Percentiles rank a stretch among this genome's conserved stretches.
Evolutionary conservation across 1,140 invertebrate genomes (phyloP).

Genomic region (Drepana arcuata): DNA sequence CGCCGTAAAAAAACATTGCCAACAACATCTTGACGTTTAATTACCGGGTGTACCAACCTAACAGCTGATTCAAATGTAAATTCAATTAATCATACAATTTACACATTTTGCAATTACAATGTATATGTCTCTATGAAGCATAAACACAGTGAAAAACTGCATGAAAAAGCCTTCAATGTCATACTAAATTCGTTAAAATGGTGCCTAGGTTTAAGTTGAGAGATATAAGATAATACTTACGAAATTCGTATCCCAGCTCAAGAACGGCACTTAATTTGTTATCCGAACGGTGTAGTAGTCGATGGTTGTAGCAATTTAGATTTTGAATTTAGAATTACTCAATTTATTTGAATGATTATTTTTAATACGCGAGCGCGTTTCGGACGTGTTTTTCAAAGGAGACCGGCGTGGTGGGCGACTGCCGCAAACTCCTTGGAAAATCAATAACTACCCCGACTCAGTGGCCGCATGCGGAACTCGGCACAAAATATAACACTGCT

Average conservation of each 20-base stretch:
- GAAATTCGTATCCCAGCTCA: conserved; percentile 46
- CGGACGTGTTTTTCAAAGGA: conserved; percentile 61
- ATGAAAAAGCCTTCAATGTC: conserved; percentile 6
- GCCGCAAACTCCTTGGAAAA: conserved; percentile 65
- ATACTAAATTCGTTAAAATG: conserved; percentile 35
- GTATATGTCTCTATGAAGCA: background rate
- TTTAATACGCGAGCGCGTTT: conserved; percentile 47
- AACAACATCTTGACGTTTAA: conserved; percentile 27
- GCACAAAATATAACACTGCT: conserved; percentile 40
- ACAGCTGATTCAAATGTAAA: conserved; percentile 2
- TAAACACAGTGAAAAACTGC: too few relatives aligned
- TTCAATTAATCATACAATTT: conserved; percentile 4
- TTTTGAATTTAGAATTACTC: conserved; percentile 31
- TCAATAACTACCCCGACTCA: conserved; percentile 61
- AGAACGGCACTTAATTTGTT: conserved; percentile 26
- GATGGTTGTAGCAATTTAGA: conserved; percentile 25
- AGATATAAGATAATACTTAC: conserved; percentile 39
- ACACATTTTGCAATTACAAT: background rate
- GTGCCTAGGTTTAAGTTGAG: conserved; percentile 23
- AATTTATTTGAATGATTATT: too few relatives aligned
- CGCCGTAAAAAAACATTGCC: background rate
- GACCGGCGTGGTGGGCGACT: conserved; percentile 60
- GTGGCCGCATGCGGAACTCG: conserved; percentile 61
- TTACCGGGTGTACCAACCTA: background rate
- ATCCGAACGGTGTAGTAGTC: conserved; percentile 14